Conservation (phyloP, 2,888 invertebrate species). For the Cataglyphis rosenhaueri region DNA sequence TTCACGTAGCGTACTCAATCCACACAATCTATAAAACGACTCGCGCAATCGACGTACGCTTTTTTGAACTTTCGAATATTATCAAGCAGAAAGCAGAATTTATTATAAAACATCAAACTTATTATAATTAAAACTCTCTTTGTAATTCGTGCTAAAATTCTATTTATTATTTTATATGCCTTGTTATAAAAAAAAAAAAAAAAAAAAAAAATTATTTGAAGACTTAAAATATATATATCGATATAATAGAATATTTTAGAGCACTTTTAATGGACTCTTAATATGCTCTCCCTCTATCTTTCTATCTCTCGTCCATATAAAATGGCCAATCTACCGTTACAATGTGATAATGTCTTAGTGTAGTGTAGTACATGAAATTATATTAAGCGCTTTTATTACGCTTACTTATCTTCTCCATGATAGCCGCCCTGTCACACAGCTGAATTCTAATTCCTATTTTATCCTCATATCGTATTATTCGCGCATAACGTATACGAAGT, state of each 20-base stretch:
- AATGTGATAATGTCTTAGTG: background rate
- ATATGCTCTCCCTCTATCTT: no score
- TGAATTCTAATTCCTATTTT: conserved; percentile 10
- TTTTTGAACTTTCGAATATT: background rate
- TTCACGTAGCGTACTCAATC: background rate
- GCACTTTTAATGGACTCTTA: no score
- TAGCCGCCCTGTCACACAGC: background rate
- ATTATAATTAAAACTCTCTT: background rate
- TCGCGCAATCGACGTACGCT: background rate
- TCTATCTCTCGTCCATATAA: background rate
- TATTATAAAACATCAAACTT: background rate
- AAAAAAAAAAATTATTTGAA: no score
- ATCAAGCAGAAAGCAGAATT: background rate
- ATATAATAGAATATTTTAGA: no score
- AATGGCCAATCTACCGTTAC: background rate
- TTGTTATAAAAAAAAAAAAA: no score
- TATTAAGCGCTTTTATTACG: conserved; percentile 27
- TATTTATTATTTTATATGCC: background rate
- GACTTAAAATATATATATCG: no score
- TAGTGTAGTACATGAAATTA: conserved; percentile 14
- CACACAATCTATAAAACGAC: no score
- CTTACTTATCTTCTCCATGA: conserved; percentile 19
- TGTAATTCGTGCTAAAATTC: background rate
- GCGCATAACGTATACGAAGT: background rate
- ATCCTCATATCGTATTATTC: conserved; percentile 10